Base-by-base conservation (phyloP, 2,888 invertebrate species). In the Hartigia nigra region DNA sequence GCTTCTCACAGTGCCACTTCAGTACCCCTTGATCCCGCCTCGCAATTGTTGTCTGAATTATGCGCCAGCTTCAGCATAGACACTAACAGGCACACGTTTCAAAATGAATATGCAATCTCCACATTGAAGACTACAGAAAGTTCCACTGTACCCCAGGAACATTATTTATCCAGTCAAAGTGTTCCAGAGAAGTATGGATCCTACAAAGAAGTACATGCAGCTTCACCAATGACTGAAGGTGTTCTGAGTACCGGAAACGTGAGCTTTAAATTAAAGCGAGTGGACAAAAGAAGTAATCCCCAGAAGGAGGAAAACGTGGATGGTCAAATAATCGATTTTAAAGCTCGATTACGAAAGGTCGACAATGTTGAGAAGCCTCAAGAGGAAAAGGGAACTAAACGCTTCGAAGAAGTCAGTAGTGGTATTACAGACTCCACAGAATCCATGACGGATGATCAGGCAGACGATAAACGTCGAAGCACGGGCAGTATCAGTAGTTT, bases 401-500 rank as follows among this genome's bases (percentile, higher is more conserved):
- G 88, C 39, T 82, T 84, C 4, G 89, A 90, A 23, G 90, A 93
- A 34, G 91, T 92, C 74, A 81, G 81, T 55, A 82, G 82, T 35
- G 86, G 81, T 55, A 82, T 78, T 39, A 82, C 72, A 35, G 84
- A 88, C 35, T 86, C 84, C 36, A 81, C 84, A 74, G 89, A 89
- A n/a, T 85, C 85, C 1, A 85, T 83, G 32, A 86, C 86, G 32
- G 88, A 91, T 39, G 95, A 94, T 12, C 96, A 96, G 76, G 95
- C 94, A 31, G 96, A 97, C 77, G 97, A 97, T 90, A 98, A 97
- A 91, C 94, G 98, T 23, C 95, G 97, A 84, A 97, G 97, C 91
- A 97, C 97, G 76, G 98, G 98, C 82, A 97, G 97, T 92, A 98
- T 98, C 88, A 97, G 96, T 91, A 98, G 97, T 91, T 93, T 98